Evolutionary conservation across 2,888 invertebrate species (phyloP), one percentile per base, ranked within the genome.

Genomic region (Chironomus riparius): DNA sequence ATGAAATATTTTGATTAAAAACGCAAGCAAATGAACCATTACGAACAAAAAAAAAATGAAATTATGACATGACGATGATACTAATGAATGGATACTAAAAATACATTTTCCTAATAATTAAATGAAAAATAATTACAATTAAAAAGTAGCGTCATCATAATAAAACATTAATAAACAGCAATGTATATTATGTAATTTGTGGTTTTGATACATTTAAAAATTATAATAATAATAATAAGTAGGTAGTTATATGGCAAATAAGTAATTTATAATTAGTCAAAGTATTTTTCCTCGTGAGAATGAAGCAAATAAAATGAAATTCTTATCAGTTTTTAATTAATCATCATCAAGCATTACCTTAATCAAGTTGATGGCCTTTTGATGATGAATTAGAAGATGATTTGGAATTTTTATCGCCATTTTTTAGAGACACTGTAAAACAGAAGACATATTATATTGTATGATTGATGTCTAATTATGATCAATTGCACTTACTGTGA

Each of bases 401-500:
- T 74, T 74, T 74, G 21, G 74, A 74, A 68, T 74, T 65, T 65
- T 74, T 74, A 68, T 74, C 74, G 68, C 74, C 74, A 47, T 74
- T 74, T 62, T 74, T 74, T n/a, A 74, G 12, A 13, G 74, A 74
- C 74, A 74, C 74, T 74, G 18, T 24, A 61, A n/a, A 21, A 15
- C 15, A 65, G 18, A 50, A 48, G 24, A 2, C 1, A 21, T 2
- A 50, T 2, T 13, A 12, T 3, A 68, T 12, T 12, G n/a, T 10
- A 38, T 38, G 38, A 38, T 38, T 38, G 38, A 38, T 38, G 10
- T 2, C 38, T 10, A 38, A 38, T 38, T 38, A 21, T 47, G 69
- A 69, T 21, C 18, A 18, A 69, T 21, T 47, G 47, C 2, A 77
- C 79, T 79, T 78, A 81, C 80, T 82, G 81, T 84, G 84, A 80